These are phyloP conservation scores for Agrypnia vestita DNA, from an alignment of 1,140 invertebrate species.

Conservation along the genomic window DNA sequence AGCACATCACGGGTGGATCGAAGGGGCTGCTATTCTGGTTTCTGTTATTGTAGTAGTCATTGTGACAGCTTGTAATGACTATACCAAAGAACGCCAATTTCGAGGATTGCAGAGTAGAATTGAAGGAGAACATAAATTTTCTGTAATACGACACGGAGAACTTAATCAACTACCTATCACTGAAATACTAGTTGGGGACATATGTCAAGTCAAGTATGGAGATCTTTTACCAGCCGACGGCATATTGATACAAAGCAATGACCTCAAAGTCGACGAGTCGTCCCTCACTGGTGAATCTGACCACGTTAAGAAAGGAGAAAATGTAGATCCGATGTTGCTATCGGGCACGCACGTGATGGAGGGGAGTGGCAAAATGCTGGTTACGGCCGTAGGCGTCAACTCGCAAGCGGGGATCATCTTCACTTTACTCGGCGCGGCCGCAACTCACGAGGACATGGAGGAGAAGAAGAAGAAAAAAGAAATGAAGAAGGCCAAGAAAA, in stretches of 20 bases:
- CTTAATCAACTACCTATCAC: conserved; percentile 76
- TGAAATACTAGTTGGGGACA: conserved; percentile 80
- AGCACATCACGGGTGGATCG: conserved; percentile 73
- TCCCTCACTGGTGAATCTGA: conserved; percentile 84
- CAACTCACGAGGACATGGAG: conserved; percentile 65
- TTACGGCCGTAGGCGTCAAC: conserved; percentile 88
- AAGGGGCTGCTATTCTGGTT: conserved; percentile 78
- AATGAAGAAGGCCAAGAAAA: conserved; percentile 65
- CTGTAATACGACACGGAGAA: conserved; percentile 77
- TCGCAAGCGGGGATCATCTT: conserved; percentile 90
- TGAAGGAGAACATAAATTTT: conserved; percentile 80
- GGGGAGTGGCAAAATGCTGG: conserved; percentile 86
- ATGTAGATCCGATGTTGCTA: conserved; percentile 77
- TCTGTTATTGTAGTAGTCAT: conserved; percentile 79
- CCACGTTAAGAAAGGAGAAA: conserved; percentile 80
- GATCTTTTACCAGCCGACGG: conserved; percentile 83
- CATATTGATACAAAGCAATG: conserved; percentile 81
- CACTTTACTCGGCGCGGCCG: conserved; percentile 75
- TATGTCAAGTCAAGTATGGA: conserved; percentile 78
- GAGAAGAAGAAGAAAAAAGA: conserved; percentile 53
- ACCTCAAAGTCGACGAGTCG: conserved; percentile 83
- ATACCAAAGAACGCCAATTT: conserved; percentile 80
- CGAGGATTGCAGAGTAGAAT: conserved; percentile 80
- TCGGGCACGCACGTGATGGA: conserved; percentile 80
- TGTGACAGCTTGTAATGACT: conserved; percentile 81